Evolutionary conservation across 2,113 vertebrate genomes (phyloP).

Genomic region (Phyllostomus hastatus): DNA sequence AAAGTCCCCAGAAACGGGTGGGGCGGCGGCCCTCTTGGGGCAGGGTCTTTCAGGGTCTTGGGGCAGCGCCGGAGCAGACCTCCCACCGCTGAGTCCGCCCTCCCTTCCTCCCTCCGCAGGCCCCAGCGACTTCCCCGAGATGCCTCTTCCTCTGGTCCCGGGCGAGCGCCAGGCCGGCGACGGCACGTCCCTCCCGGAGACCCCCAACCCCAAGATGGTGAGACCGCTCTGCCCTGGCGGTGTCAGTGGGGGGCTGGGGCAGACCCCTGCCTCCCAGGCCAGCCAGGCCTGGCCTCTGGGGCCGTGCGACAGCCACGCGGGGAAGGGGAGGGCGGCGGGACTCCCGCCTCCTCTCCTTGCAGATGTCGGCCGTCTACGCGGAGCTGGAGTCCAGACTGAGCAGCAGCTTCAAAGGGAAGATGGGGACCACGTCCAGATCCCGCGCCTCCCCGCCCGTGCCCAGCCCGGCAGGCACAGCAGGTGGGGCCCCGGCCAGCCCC

Average conservation of each 20-base stretch:
- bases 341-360: neutral
- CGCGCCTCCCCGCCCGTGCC: slow-evolving; percentile 84
- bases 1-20: neutral
- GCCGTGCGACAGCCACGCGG: rapidly evolving
- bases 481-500: slow-evolving; percentile 80
- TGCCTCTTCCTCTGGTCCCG: slow-evolving; percentile 86
- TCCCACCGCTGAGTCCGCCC: rapidly evolving
- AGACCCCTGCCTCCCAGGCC: neutral
- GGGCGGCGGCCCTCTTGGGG: rapidly evolving
- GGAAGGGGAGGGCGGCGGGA: neutral
- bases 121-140: slow-evolving; percentile 87
- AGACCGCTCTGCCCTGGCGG: slow-evolving; percentile 63
- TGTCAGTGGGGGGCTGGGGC: neutral
- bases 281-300: neutral
- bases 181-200: slow-evolving; percentile 97
- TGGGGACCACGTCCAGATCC: slow-evolving; percentile 76
- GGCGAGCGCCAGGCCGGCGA: slow-evolving; percentile 98
- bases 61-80: too few species aligned
- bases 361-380: slow-evolving; percentile 97
- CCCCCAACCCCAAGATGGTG: slow-evolving; percentile 96
- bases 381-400: slow-evolving; percentile 90
- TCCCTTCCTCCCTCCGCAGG: slow-evolving; percentile 38
- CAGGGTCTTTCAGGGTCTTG: too few species aligned
- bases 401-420: slow-evolving; percentile 88
- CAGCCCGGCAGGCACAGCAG: slow-evolving; percentile 80